phyloP scores from a whole-genome alignment of 2,888 invertebrate genomes.

The Tipula helvola region DNA sequence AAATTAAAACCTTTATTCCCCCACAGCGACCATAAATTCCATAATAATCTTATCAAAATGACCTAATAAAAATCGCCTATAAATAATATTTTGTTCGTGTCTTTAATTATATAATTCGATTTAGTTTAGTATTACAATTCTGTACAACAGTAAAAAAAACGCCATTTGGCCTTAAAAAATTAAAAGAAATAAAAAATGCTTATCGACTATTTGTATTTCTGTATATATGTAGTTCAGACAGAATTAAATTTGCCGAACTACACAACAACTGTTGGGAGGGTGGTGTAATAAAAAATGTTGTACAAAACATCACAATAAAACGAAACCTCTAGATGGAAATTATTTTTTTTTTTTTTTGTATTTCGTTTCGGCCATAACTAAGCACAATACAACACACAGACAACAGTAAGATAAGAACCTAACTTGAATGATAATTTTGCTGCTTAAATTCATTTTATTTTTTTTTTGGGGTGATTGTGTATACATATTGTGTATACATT shows the following conservation, averaged over 20 bases:
- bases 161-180: neutral
- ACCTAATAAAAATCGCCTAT: neutral
- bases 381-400: neutral
- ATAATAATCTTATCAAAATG: neutral
- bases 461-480: neutral
- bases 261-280: neutral
- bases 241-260: neutral
- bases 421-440: neutral
- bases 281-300: neutral
- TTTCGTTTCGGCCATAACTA: neutral
- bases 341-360: no score
- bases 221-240: neutral
- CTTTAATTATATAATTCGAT: neutral
- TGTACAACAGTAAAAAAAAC: neutral
- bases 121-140: neutral
- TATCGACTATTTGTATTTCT: neutral
- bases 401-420: neutral
- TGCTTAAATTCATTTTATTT: neutral
- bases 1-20: no score
- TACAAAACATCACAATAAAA: neutral
- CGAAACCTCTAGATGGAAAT: neutral
- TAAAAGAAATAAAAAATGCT: neutral
- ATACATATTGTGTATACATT: neutral
- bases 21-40: no score
- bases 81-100: neutral